Evolutionary conservation across 1,140 invertebrate species (phyloP), one percentile per base, ranked within the genome.

Genomic region (Drosophila seguyi): DNA sequence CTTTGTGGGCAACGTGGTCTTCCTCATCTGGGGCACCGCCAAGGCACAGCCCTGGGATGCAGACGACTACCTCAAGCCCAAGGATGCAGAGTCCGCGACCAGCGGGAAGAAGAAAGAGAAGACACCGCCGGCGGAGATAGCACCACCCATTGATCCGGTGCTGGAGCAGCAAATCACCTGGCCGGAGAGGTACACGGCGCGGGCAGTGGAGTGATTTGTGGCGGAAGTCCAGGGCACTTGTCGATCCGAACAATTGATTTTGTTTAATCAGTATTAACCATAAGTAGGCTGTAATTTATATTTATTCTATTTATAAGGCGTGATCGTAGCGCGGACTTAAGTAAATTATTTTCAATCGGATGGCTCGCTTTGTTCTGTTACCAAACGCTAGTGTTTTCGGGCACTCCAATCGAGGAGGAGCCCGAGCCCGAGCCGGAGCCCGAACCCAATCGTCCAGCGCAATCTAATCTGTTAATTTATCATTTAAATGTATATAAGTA

Each of bases 31-130:
- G 88, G 94, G 95, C 14, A 94, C 94, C 0, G 94, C 94, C 0
- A 92, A 94, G 52, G 93, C 93, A 3, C 95, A 96, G 72, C 90
- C 94, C 3, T 96, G 96, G 96, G 96, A 96, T 77, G 94, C 95
- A 0, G 81, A 83, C 3, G 91, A 92, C 34, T 92, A 55, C 34
- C 59, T 92, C 3, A 53, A 39, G 52, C 71, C 85, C 6, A 81
- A 90, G 41, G 87, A 92, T 53, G 36, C 56, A 1, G 91, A 92
- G 27, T 61, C 68, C 0, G 36, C 47, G 14, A 1, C 8, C 18
- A 47, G 39, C 5, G 20, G 47, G 0, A 56, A 22, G 16, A 48
- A 69, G 2, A 25, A 61, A 13, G 38, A 39, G 6, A 11, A 38
- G 3, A 20, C 48, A 27, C 27, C 27, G 11, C 10, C 16, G n/a